A percentile compares a stretch with the other conserved stretches of the same genome.
These are phyloP conservation scores for Gobio gobio DNA, from an alignment of 2,113 vertebrate genomes.

Conservation along the genomic window DNA sequence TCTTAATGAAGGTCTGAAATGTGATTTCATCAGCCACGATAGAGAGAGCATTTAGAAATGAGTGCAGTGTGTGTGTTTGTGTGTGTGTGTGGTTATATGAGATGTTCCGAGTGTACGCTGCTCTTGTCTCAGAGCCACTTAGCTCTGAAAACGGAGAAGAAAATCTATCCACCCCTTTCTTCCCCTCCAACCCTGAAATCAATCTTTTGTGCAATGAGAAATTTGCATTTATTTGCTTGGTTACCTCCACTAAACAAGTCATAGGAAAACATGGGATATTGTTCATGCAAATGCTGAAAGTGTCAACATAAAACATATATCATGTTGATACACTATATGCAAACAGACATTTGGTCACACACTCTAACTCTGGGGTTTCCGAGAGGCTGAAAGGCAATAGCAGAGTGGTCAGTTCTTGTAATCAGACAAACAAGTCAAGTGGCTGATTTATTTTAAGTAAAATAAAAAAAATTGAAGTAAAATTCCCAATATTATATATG, in stretches of 20 bases:
- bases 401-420: constrained; percentile 14
- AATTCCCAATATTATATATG: neutral
- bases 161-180: constrained; percentile 36
- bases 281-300: constrained; percentile 18
- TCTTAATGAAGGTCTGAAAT: constrained; percentile 34
- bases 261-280: neutral
- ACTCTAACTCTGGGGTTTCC: neutral
- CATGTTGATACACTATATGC: neutral
- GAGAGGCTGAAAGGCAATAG: constrained; percentile 1
- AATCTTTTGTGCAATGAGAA: constrained; percentile 39
- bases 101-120: constrained; percentile 4
- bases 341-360: constrained; percentile 21
- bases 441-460: neutral
- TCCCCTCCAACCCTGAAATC: constrained; percentile 31
- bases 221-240: constrained; percentile 34
- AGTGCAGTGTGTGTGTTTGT: constrained; percentile 5
- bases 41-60: constrained; percentile 16
- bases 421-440: neutral
- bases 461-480: too few relatives aligned
- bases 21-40: constrained; percentile 41
- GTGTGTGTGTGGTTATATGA: constrained; percentile 21
- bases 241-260: constrained; percentile 23
- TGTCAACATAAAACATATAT: constrained; percentile 18
- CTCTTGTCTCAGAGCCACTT: constrained; percentile 34
- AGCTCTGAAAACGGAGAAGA: constrained; percentile 39